Conservation (phyloP, 2,797 vertebrate species). For the Ctenopoma multispine region DNA sequence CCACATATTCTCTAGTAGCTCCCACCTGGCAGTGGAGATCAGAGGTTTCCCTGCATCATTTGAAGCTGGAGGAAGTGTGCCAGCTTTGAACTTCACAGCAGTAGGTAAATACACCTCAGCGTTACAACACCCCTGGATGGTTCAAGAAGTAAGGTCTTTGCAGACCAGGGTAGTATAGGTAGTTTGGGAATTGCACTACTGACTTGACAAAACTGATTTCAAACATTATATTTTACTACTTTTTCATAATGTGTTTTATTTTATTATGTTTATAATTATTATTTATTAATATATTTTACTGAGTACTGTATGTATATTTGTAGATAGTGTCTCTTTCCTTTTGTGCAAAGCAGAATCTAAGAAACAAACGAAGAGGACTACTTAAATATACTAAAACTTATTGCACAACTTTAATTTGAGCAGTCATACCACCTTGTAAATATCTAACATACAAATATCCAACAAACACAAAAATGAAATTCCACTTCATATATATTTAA, state of each 20-base stretch:
- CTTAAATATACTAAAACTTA: not conserved
- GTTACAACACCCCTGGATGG: slow-evolving; percentile 26
- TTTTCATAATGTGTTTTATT: slow-evolving; percentile 13
- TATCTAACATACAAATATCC: not conserved
- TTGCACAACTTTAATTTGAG: not conserved
- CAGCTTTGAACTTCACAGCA: slow-evolving; percentile 51
- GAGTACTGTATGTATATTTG: too few species aligned
- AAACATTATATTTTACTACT: not conserved
- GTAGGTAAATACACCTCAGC: slow-evolving; percentile 24
- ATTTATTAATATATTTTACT: too few species aligned
- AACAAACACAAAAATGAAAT: slow-evolving; percentile 8
- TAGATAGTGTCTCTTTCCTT: too few species aligned
- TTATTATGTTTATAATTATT: too few species aligned
- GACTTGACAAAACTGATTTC: too few species aligned
- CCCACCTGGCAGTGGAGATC: slow-evolving; percentile 13
- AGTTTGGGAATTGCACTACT: too few species aligned
- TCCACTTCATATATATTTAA: not conserved
- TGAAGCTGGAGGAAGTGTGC: slow-evolving; percentile 24
- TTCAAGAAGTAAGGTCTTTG: slow-evolving; percentile 12
- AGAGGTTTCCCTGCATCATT: slow-evolving; percentile 8
- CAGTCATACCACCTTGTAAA: not conserved
- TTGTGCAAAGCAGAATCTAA: too few species aligned
- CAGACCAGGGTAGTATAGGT: slow-evolving; percentile 16
- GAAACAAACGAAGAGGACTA: too few species aligned
- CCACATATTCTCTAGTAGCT: not conserved